These are phyloP conservation scores for Zaprionus obscuricornis DNA, from an alignment of 2,888 invertebrate genomes.

Conservation along the genomic window DNA sequence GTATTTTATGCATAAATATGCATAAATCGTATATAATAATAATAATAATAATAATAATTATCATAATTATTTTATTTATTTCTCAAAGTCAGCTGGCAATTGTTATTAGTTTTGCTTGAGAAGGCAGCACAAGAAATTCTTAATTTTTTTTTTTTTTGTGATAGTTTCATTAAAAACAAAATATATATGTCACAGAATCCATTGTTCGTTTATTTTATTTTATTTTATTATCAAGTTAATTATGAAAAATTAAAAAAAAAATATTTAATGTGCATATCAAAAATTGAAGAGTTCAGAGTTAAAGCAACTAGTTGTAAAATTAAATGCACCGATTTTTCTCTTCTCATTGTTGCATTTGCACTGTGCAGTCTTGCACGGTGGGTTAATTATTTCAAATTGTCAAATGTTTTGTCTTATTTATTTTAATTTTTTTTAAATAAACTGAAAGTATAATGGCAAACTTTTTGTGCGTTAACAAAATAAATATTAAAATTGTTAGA, in stretches of 20 bases:
- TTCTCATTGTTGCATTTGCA: conserved; percentile 48
- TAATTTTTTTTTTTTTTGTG: conserved; percentile 13
- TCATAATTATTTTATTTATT: no score
- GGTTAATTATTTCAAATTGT: conserved; percentile 50
- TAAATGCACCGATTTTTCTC: conserved; percentile 68
- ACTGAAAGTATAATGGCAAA: background rate
- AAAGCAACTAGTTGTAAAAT: conserved; percentile 42
- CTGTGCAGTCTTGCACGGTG: conserved; percentile 69
- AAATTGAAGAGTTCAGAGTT: conserved; percentile 23
- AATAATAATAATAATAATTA: conserved; percentile 1
- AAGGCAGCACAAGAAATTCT: conserved; percentile 37
- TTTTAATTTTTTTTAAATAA: no score
- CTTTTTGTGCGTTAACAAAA: conserved; percentile 1
- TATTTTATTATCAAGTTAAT: no score
- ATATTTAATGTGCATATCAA: conserved; percentile 52
- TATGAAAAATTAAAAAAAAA: conserved; percentile 16
- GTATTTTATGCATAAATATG: conserved; percentile 22
- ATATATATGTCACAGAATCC: no score
- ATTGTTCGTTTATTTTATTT: no score
- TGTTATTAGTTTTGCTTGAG: conserved; percentile 19
- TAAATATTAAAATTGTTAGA: background rate
- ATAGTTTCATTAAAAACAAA: no score
- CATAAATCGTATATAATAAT: conserved; percentile 13
- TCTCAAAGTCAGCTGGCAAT: conserved; percentile 41
- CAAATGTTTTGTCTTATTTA: no score